Evolutionary conservation across 1,140 invertebrate species (phyloP), one percentile per base, ranked within the genome.

Genomic region (Akabosia matsudoensis): DNA sequence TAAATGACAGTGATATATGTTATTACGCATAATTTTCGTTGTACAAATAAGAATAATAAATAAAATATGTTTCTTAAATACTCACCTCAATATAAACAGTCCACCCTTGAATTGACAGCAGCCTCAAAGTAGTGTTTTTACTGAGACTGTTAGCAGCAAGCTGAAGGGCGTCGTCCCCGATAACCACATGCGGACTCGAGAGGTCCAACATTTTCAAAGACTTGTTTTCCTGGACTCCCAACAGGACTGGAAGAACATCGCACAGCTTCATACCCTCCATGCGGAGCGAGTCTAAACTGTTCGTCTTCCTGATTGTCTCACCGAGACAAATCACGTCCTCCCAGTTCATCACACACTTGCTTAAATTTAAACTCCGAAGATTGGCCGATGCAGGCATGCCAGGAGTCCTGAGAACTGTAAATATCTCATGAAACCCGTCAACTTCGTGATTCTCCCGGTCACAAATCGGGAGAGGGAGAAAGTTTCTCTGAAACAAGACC

Each of bases 91-190:
- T 85, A 74, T 87, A 84, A 73, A 88, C 87, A 24, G 86, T 88
- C 88, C 88, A 88, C 45, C 88, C 87, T 75, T 88, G 87, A 33
- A 88, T 82, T 74, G 86, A 87, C 22, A 89, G 83, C 2, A 88
- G 83, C 22, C 87, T 82, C 0, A 88, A 84, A 7, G 85, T 87
- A 0, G 81, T 82, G 79, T 88, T 88, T 71, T 86, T 86, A 7
- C 85, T 84, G 3, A 89, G 82, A 18, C 87, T 85, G 76, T 87
- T 85, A 56, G 86, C 86, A 0, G 87, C 83, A 24, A 88, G 83
- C 74, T 87, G 86, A 3, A 88, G 85, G n/a, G 87, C 83, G 61
- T 67, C 61, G 31, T 67, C 61, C 31, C 61, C 61, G 14, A 67
- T 67, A 24, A 67, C 84, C 7, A 88, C 80, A 75, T 87, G 83